phyloP scores from a whole-genome alignment of 2,797 vertebrate species.

The Aythya fuligula region DNA sequence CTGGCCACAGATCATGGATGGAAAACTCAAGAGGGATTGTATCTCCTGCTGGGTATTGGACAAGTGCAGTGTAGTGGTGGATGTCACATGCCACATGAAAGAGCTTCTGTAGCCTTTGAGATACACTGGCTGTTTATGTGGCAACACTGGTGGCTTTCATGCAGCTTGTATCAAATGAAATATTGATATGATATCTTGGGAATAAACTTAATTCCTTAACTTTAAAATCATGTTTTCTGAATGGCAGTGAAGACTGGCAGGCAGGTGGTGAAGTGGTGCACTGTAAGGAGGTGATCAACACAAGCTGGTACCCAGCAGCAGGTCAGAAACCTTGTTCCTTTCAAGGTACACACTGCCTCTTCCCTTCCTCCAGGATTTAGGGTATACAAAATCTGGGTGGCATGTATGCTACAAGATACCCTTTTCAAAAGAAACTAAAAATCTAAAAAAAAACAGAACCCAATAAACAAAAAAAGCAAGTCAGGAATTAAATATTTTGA shows the following conservation, averaged over 20 bases:
- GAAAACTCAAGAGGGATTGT: neutral
- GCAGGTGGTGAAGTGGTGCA: neutral
- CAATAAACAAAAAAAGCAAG: no score
- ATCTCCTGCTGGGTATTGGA: neutral
- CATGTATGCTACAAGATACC: neutral
- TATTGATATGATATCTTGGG: no score
- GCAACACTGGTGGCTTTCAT: neutral
- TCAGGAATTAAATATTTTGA: neutral
- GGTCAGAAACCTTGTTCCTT: neutral
- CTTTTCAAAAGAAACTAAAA: neutral
- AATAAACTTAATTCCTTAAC: neutral
- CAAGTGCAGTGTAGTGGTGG: neutral
- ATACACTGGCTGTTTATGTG: fast-evolving
- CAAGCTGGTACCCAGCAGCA: no score
- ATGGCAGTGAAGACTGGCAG: neutral
- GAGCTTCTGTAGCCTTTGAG: neutral
- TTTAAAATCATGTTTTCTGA: neutral
- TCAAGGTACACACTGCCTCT: neutral
- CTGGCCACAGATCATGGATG: neutral
- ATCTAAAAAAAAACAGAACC: no score
- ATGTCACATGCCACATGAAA: neutral
- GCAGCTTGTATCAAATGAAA: neutral
- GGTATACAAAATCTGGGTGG: no score
- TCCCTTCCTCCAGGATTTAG: neutral
- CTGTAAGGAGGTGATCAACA: neutral